Evolutionary conservation across 2,888 invertebrate genomes (phyloP), one percentile per base, ranked within the genome.

Genomic region (Drosophila borealis): DNA sequence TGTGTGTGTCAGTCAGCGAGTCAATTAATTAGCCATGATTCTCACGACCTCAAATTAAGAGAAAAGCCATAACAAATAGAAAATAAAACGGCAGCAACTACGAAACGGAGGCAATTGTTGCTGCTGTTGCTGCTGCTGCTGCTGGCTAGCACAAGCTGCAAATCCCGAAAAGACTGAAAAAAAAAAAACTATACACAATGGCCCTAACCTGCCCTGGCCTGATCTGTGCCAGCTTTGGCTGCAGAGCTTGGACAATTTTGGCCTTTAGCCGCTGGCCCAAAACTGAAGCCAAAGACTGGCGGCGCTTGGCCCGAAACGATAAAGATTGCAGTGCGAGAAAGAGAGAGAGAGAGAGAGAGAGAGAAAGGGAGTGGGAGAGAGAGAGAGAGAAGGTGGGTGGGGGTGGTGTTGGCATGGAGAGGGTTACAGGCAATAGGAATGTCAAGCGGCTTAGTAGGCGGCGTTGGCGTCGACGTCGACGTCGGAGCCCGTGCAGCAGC

Each of bases 11-110:
- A 71, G 76, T 77, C 70, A 74, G 78, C 78, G 80, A 88, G 89
- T 83, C 90, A 90, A 89, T 90, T 90, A 90, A 90, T 90, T 90
- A 90, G 89, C 83, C 81, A 90, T 90, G 90, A 90, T 90, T 90
- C 90, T 90, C 90, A 90, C 90, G 90, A 90, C 90, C 90, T 90
- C 89, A 90, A 89, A 90, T 90, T 90, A 90, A 89, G 81, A 89
- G 89, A 87, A 90, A 89, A 81, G 84, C 86, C 83, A 89, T 83
- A 82, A 86, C 88, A 88, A 89, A 90, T 81, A 84, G 77, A 88
- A 89, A 88, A 80, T 81, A 69, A 80, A 81, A 80, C 70, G 69
- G 71, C 77, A 74, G 63, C 69, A 76, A 53, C 65, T 56, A 61
- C 51, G 75, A 78, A 78, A 75, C 74, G 57, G 70, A 76, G 70